Base-by-base conservation (phyloP, 2,888 invertebrate species). In the Luffia ferchaultella region DNA sequence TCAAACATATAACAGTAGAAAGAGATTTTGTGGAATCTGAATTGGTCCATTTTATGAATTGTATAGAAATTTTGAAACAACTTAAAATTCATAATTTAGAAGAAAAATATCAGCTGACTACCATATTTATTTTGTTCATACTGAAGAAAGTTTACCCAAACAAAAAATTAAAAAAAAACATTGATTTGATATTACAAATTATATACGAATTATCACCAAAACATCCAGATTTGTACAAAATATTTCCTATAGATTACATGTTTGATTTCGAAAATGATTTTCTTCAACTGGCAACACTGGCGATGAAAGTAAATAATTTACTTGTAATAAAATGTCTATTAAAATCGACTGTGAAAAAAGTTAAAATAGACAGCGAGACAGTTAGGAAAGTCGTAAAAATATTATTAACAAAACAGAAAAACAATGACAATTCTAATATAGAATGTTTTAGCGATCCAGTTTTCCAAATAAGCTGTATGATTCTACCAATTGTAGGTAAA, bases 331-430 rank as follows among this genome's bases (percentile, higher is more conserved):
- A 71, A 61, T 65, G 63, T 49, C 54, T 75, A 2, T 54, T 83
- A 16, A 80, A 82, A 64, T 63, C 67, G 0, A 76, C 76, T 1
- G 80, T 79, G 0, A 83, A 74, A 58, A 74, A 74, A 59, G 78
- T 82, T 0, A 71, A 73, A 53, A 62, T 62, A 0, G 70, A 82
- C 43, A 69, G 68, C 19, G 68, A 76, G n/a, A 60, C 78, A n/a
- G 64, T 80, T 0, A 77, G 71, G 60, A 68, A 62, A 9, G 67
- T 79, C 1, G 79, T 82, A 0, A 67, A 76, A 30, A 62, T 73
- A 46, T 57, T 83, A 2, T 50, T 80, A 0, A 61, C 60, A 3
- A 68, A 68, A 52, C 69, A 68, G 50, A 63, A 62, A 50, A 62
- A 54, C 40, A 66, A 64, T 45, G 61, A 58, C 12, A 48, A 48